Conservation (phyloP, 2,113 vertebrate genomes). For the Clinocottus analis region DNA sequence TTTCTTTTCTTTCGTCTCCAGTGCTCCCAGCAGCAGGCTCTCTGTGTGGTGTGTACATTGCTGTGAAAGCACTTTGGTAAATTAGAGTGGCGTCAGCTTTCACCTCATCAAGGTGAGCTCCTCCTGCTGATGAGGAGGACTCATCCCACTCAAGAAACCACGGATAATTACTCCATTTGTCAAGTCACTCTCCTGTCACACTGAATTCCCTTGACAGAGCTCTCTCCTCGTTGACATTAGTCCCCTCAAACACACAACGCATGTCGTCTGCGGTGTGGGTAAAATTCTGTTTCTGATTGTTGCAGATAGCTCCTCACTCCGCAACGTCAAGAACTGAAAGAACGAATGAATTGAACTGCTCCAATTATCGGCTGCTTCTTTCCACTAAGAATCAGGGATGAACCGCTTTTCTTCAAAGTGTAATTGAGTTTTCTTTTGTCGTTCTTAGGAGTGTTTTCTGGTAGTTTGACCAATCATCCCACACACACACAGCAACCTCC, state of each 20-base stretch:
- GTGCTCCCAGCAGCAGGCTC: not conserved
- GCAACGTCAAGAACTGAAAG: not conserved
- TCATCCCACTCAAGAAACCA: not conserved
- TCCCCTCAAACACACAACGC: not conserved
- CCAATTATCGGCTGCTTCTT: conserved; percentile 27
- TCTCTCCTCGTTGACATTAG: not conserved
- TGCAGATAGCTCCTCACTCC: conserved; percentile 17
- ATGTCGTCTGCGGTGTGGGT: not conserved
- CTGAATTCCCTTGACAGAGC: not conserved
- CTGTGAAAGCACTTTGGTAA: conserved; percentile 48
- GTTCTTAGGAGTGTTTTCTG: conserved; percentile 32
- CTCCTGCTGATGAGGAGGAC: conserved; percentile 22
- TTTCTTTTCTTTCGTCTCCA: not conserved
- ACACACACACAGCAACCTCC: conserved; percentile 32
- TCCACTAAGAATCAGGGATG: not conserved
- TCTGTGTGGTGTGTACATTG: conserved; percentile 4
- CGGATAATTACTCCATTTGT: conserved; percentile 20
- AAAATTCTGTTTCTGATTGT: conserved; percentile 25
- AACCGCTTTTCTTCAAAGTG: conserved; percentile 16
- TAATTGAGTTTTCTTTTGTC: conserved; percentile 28
- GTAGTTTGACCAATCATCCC: conserved; percentile 34
- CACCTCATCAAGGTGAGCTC: conserved; percentile 43
- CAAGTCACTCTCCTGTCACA: not conserved
- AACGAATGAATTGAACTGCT: conserved; percentile 16
- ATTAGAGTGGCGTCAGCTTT: conserved; percentile 49